Evolutionary conservation across 1,140 invertebrate genomes (phyloP).

Genomic region (Brachystomella parvula): DNA sequence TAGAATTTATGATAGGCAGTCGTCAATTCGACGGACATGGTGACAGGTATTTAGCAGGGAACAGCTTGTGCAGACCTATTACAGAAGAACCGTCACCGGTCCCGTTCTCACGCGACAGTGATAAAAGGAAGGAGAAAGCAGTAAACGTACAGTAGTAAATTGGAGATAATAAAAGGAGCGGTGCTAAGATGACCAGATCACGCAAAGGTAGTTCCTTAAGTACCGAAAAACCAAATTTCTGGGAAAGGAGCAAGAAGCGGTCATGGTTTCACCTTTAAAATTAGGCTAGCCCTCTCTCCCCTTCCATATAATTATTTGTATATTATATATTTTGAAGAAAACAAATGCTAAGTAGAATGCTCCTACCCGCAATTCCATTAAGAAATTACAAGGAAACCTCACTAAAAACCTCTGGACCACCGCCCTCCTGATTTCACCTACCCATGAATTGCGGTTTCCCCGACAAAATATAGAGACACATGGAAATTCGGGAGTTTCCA

Average conservation of each 20-base stretch:
- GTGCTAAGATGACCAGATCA: background rate
- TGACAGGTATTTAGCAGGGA: no score
- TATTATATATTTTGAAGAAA: background rate
- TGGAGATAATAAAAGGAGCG: background rate
- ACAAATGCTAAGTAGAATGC: background rate
- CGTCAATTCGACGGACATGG: no score
- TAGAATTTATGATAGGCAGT: no score
- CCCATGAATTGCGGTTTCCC: background rate
- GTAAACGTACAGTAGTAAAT: background rate
- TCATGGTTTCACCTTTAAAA: no score
- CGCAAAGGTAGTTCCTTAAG: background rate
- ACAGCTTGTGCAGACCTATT: no score
- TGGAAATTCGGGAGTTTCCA: background rate
- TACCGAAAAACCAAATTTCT: background rate
- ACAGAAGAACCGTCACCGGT: no score
- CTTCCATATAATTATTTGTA: background rate
- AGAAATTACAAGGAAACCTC: conserved; percentile 5
- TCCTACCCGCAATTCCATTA: background rate
- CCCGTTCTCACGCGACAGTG: no score
- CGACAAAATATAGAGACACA: background rate
- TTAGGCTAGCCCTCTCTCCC: background rate
- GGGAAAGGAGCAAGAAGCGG: no score
- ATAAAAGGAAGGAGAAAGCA: no score
- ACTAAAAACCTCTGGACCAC: background rate
- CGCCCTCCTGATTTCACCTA: background rate